These are phyloP conservation scores for Fragariocoptes setiger DNA, from an alignment of 1,140 invertebrate species.

Conservation along the genomic window DNA sequence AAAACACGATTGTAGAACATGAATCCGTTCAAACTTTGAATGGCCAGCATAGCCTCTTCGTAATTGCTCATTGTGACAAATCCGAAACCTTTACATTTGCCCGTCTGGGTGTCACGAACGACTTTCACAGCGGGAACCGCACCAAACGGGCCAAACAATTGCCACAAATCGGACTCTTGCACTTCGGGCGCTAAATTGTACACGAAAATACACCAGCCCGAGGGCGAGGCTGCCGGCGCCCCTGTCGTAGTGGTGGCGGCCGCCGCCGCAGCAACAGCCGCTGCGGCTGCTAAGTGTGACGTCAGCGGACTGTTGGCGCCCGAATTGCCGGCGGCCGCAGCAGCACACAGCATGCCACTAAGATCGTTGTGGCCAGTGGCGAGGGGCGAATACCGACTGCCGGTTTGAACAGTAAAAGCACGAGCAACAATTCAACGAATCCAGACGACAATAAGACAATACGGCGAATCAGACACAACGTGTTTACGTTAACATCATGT, in stretches of 20 bases:
- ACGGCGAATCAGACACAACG: no score
- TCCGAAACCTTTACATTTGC: constrained; percentile 98
- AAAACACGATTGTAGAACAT: constrained; percentile 81
- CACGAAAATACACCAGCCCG: constrained; percentile 92
- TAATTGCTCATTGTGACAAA: constrained; percentile 99
- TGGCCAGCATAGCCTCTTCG: constrained; percentile 84
- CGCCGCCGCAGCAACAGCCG: constrained; percentile 13
- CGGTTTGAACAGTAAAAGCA: no score
- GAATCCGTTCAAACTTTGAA: constrained; percentile 88
- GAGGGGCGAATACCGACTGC: not conserved
- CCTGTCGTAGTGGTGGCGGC: not conserved
- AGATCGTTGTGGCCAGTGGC: not conserved
- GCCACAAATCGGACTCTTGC: constrained; percentile 92
- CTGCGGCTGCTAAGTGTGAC: not conserved
- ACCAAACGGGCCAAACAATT: constrained; percentile 91
- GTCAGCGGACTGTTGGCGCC: no score
- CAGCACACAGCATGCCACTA: not conserved
- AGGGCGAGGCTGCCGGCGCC: no score
- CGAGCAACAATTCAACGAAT: no score
- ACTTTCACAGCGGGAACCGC: constrained; percentile 94
- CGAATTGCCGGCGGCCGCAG: no score
- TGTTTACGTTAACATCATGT: no score
- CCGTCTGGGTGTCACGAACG: constrained; percentile 80
- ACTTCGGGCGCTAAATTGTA: constrained; percentile 94
- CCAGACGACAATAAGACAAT: no score